Base-by-base conservation (phyloP, 2,888 invertebrate genomes). In the Allophyes oxyacanthae region DNA sequence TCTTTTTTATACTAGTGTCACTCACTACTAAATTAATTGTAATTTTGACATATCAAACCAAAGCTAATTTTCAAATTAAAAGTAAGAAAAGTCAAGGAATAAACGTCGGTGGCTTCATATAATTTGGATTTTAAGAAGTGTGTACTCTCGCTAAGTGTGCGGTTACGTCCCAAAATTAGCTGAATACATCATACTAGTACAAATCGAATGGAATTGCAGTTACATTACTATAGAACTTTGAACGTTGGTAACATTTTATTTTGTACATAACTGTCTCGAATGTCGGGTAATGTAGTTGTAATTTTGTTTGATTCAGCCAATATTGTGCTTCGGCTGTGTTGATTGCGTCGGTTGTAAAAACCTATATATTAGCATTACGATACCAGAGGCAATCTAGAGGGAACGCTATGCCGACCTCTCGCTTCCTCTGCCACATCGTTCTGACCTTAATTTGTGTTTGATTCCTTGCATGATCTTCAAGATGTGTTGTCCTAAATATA, bases 241-340 rank as follows among this genome's bases (percentile, higher is more conserved):
- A 78, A 77, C 69, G 79, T 79, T 82, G 83, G 82, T 83, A 81
- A 84, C 82, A 80, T 73, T 69, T 79, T 79, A 78, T 84, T 87
- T 82, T 89, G 89, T 89, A 89, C 83, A 88, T 89, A 88, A 79
- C 78, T 71, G 83, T 83, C 79, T 80, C 79, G 79, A 83, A 81
- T 61, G 67, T 55, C 58, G 54, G 61, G 80, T 80, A 68, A 81
- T 82, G 84, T 82, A 79, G 79, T 71, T 79, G 86, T 77, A 74
- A 75, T 81, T 80, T 77, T 76, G 73, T 81, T 81, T 72, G 83
- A 73, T 78, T 72, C 65, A 48, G 48, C 53, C 54, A 60, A 65
- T 72, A 72, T 72, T 66, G 65, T 73, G 78, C 80, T 79, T 82
- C 67, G 80, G 82, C 80, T 83, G 75, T 84, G 86, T 84, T 79